Conservation (phyloP, 2,113 vertebrate genomes). For the Caranx ignobilis region DNA sequence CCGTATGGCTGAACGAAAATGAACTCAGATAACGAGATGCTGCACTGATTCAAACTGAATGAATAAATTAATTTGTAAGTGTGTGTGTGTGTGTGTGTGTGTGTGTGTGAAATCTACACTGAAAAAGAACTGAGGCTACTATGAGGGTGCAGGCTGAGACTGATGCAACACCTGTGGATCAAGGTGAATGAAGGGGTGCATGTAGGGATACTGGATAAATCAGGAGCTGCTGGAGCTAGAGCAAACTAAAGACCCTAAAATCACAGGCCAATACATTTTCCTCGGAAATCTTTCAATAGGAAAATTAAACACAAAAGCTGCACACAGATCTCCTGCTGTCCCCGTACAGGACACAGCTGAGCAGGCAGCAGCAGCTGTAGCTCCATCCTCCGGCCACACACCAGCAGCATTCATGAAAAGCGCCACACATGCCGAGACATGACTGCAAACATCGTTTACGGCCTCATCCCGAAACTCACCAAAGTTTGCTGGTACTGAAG, state of each 20-base stretch:
- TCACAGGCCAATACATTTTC: neutral
- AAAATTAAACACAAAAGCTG: constrained; percentile 1
- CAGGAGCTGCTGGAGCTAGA: neutral
- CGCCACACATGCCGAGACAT: neutral
- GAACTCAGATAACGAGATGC: constrained; percentile 3
- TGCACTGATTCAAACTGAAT: too few relatives aligned
- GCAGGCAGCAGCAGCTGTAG: constrained; percentile 39
- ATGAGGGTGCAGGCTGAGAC: constrained; percentile 21
- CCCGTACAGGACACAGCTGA: constrained; percentile 36
- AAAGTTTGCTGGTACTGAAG: constrained; percentile 87
- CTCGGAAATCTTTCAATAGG: neutral
- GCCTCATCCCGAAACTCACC: constrained; percentile 76
- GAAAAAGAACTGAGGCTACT: constrained; percentile 39
- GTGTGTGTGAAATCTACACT: constrained; percentile 26
- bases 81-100: too few relatives aligned
- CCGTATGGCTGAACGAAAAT: constrained; percentile 40
- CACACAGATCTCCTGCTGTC: neutral
- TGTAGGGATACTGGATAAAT: neutral
- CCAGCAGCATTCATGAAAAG: neutral
- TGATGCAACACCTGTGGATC: constrained; percentile 78
- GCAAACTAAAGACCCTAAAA: neutral
- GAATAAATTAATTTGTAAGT: too few relatives aligned
- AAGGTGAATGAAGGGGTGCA: constrained; percentile 48
- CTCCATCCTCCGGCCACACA: constrained; percentile 33
- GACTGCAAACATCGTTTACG: constrained; percentile 18